These are phyloP conservation scores for Napeogenes sylphis DNA, from an alignment of 2,888 invertebrate species.

Conservation along the genomic window DNA sequence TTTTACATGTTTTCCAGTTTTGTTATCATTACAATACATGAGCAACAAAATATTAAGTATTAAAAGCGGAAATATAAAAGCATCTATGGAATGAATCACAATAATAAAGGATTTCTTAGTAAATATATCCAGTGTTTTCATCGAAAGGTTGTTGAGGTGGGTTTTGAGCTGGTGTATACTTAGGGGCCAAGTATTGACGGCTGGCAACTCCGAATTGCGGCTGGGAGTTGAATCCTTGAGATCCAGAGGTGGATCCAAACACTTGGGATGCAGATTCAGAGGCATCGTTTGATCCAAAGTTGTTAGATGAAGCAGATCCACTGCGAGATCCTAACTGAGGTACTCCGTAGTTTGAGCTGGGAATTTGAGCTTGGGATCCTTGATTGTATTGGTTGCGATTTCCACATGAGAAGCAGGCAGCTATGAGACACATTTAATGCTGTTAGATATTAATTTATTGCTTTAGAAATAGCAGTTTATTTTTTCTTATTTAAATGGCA, in stretches of 20 bases:
- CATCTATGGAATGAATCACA: constrained; percentile 21
- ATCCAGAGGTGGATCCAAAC: constrained; percentile 20
- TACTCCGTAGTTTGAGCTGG: constrained; percentile 41
- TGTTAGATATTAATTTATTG: too few species aligned
- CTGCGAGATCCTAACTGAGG: constrained; percentile 28
- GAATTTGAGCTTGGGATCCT: constrained; percentile 26
- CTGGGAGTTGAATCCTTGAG: constrained; percentile 25
- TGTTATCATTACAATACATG: neutral
- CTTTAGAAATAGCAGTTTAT: too few species aligned
- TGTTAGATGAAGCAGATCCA: constrained; percentile 17
- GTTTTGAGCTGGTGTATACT: constrained; percentile 44
- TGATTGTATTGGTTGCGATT: constrained; percentile 34
- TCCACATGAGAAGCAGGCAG: constrained; percentile 26
- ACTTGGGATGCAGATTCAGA: too few species aligned
- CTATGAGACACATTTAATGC: constrained; percentile 15
- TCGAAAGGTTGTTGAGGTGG: constrained; percentile 63
- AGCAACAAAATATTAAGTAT: too few species aligned
- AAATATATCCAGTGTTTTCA: constrained; percentile 49
- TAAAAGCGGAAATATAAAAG: constrained; percentile 13
- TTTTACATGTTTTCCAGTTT: neutral
- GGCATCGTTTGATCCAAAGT: constrained; percentile 19
- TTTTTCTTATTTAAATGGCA: too few species aligned
- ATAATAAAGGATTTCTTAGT: constrained; percentile 39
- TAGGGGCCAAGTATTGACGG: constrained; percentile 62
- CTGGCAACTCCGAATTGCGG: constrained; percentile 45